Conservation (phyloP, 2,113 vertebrate genomes). For the Syngnathus floridae region DNA sequence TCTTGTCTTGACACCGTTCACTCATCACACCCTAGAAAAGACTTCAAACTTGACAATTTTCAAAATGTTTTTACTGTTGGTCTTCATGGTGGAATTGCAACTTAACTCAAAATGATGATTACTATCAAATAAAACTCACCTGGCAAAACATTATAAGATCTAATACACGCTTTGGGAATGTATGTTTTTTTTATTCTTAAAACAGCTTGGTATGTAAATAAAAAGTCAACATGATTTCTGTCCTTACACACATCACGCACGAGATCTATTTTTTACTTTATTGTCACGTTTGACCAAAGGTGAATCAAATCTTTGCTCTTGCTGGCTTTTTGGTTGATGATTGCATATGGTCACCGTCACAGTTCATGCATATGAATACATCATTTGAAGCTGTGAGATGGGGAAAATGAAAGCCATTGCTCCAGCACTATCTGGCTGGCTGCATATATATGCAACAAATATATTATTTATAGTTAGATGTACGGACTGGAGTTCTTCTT, state of each 20-base stretch:
- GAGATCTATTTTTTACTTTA: constrained; percentile 43
- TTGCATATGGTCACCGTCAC: constrained; percentile 19
- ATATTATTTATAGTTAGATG: constrained; percentile 13
- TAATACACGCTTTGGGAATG: constrained; percentile 30
- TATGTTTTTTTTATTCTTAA: constrained; percentile 16
- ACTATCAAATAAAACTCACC: neutral
- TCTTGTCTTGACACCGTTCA: neutral
- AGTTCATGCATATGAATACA: constrained; percentile 26
- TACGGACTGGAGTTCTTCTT: neutral
- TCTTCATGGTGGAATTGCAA: neutral
- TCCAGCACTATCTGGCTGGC: constrained; percentile 37
- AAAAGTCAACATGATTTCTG: neutral
- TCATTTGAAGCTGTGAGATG: constrained; percentile 19
- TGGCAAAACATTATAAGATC: neutral
- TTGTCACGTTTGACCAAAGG: constrained; percentile 37
- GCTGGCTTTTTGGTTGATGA: constrained; percentile 11
- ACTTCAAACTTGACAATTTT: neutral
- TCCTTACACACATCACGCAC: constrained; percentile 10
- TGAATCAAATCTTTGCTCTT: constrained; percentile 11
- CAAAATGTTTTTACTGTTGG: neutral
- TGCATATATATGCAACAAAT: constrained; percentile 30
- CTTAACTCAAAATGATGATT: neutral
- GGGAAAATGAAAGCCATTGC: constrained; percentile 32
- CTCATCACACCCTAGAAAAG: neutral
- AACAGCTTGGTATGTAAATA: neutral